Conservation (phyloP, 2,113 vertebrate genomes). For the Elanoides forficatus region DNA sequence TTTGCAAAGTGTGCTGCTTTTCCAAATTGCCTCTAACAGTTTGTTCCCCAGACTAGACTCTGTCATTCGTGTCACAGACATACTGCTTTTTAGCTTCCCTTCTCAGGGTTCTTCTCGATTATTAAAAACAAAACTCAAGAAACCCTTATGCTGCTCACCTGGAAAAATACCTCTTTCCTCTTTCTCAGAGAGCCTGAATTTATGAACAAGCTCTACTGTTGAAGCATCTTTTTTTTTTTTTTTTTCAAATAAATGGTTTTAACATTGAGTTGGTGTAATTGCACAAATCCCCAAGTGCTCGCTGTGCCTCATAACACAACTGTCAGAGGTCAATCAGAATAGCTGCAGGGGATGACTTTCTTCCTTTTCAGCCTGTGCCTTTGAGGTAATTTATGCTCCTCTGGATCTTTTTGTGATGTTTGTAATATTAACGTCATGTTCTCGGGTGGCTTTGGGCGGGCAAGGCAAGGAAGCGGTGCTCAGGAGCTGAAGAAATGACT, state of each 20-base stretch:
- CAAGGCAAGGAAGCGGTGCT: neutral
- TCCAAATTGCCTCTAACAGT: neutral
- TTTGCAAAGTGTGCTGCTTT: neutral
- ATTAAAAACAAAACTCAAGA: neutral
- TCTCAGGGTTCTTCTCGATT: neutral
- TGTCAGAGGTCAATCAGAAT: constrained; percentile 7
- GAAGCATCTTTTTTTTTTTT: neutral
- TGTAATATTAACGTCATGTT: neutral
- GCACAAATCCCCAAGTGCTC: neutral
- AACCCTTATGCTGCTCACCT: neutral
- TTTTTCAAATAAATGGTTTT: neutral
- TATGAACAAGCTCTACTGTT: neutral
- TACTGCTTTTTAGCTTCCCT: neutral
- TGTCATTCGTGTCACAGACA: neutral
- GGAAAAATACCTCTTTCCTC: neutral
- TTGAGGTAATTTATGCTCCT: neutral
- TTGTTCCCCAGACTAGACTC: neutral
- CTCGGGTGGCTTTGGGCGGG: neutral
- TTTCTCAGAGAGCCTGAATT: neutral
- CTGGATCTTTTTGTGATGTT: neutral
- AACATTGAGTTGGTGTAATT: neutral
- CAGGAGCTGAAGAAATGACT: neutral
- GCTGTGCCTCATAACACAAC: neutral
- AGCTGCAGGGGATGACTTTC: neutral
- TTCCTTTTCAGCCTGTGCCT: neutral